Evolutionary conservation across 2,797 vertebrate genomes (phyloP).

Genomic region (Macroramphosus scolopax): DNA sequence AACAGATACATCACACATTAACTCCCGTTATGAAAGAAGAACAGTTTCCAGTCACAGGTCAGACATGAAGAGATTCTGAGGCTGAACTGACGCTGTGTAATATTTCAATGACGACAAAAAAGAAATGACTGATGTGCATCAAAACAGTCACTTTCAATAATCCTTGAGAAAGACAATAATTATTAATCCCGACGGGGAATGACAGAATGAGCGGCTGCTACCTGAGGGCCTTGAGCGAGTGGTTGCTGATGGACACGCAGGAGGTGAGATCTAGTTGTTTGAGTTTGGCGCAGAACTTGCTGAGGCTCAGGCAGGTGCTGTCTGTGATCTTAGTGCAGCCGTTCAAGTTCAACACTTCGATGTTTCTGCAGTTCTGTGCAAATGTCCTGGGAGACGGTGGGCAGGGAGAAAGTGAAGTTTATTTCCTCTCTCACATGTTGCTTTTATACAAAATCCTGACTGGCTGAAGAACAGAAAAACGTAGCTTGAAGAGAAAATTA

Average conservation of each 20-base stretch:
- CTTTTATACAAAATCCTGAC: no score
- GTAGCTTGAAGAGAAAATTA: no score
- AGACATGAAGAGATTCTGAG: no score
- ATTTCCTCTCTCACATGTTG: no score
- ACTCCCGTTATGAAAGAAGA: no score
- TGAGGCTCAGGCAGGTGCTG: slow-evolving; percentile 94
- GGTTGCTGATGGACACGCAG: slow-evolving; percentile 92
- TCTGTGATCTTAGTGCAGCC: slow-evolving; percentile 98
- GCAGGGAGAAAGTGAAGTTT: slow-evolving; percentile 17
- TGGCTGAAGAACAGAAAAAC: no score
- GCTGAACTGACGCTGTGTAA: no score
- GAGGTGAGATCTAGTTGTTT: slow-evolving; percentile 94
- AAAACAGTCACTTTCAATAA: no score
- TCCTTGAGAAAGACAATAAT: no score
- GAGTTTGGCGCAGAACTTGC: slow-evolving; percentile 95
- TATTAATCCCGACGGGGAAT: background rate
- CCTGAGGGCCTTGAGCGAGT: slow-evolving; percentile 93
- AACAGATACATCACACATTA: slow-evolving; percentile 4
- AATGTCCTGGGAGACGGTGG: slow-evolving; percentile 82
- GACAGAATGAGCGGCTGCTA: slow-evolving; percentile 45
- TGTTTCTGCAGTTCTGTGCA: slow-evolving; percentile 96
- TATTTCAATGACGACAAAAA: no score
- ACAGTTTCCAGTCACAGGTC: no score
- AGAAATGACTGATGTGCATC: no score
- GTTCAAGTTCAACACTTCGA: slow-evolving; percentile 93